Evolutionary conservation across 2,888 invertebrate species (phyloP).

Genomic region (Phorcus lineatus): DNA sequence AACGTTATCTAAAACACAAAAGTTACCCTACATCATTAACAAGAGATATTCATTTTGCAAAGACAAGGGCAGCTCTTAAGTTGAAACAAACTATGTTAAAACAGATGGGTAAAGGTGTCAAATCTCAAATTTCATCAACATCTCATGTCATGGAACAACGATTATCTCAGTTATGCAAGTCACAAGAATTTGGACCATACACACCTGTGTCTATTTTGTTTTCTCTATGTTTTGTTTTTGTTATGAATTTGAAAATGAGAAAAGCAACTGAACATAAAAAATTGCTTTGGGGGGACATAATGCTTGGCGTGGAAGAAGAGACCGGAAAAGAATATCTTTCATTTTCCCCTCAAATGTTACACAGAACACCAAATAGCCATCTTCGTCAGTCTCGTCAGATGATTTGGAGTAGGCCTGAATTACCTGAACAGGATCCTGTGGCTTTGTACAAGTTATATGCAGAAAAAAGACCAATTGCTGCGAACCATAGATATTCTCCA

Average conservation of each 20-base stretch:
- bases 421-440: constrained; percentile 60
- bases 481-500: constrained; percentile 61
- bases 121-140: constrained; percentile 45
- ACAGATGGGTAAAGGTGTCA: constrained; percentile 58
- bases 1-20: constrained; percentile 59
- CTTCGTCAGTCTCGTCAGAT: constrained; percentile 40
- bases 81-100: constrained; percentile 59
- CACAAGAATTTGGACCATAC: constrained; percentile 66
- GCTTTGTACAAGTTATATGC: constrained; percentile 64
- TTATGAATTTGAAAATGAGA: constrained; percentile 60
- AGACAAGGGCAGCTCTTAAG: constrained; percentile 62
- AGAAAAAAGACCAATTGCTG: constrained; percentile 55
- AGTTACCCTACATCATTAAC: constrained; percentile 62
- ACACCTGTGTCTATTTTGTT: constrained; percentile 64
- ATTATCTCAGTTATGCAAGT: constrained; percentile 59
- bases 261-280: constrained; percentile 68
- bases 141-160: constrained; percentile 51
- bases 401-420: constrained; percentile 50
- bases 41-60: constrained; percentile 57
- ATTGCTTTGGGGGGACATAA: constrained; percentile 66
- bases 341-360: constrained; percentile 48
- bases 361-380: constrained; percentile 35
- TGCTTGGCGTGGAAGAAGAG: constrained; percentile 48
- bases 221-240: constrained; percentile 63
- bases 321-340: constrained; percentile 58